phyloP scores from a whole-genome alignment of 2,888 invertebrate genomes.

The Lumbricus terrestris region DNA sequence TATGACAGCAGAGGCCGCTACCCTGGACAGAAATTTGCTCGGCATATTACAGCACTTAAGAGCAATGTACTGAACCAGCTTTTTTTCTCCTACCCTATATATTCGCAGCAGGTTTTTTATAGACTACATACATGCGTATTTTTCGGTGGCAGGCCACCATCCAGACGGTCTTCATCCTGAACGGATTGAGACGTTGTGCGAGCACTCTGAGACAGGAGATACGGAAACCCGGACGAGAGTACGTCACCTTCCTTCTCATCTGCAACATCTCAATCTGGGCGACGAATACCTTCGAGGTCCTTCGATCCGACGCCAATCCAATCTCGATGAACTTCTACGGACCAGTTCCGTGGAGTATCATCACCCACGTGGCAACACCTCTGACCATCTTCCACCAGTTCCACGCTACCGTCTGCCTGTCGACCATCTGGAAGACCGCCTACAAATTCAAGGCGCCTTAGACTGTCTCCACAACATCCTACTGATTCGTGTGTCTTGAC shows the following conservation, averaged over 20 bases:
- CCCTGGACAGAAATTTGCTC: too few relatives aligned
- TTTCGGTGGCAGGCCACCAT: neutral
- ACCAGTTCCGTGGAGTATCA: constrained; percentile 85
- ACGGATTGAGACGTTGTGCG: constrained; percentile 84
- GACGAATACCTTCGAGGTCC: constrained; percentile 89
- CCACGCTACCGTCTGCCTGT: constrained; percentile 86
- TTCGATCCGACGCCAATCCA: constrained; percentile 88
- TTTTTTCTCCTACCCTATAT: too few relatives aligned
- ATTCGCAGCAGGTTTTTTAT: too few relatives aligned
- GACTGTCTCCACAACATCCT: neutral
- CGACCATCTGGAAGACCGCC: constrained; percentile 92
- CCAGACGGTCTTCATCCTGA: constrained; percentile 87
- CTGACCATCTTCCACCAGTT: constrained; percentile 93
- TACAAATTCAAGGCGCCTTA: constrained; percentile 66
- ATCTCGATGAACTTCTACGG: constrained; percentile 89
- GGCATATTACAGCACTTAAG: too few relatives aligned
- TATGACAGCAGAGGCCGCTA: too few relatives aligned
- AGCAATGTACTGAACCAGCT: too few relatives aligned
- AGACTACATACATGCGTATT: too few relatives aligned
- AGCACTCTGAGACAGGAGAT: constrained; percentile 88
- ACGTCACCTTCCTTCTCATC: constrained; percentile 90
- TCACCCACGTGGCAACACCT: constrained; percentile 86
- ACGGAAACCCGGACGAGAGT: constrained; percentile 83
- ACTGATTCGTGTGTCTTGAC: too few relatives aligned
- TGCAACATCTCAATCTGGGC: constrained; percentile 96